These are phyloP conservation scores for Taeniopygia guttata DNA, from an alignment of 2,797 vertebrate genomes.

Conservation along the genomic window DNA sequence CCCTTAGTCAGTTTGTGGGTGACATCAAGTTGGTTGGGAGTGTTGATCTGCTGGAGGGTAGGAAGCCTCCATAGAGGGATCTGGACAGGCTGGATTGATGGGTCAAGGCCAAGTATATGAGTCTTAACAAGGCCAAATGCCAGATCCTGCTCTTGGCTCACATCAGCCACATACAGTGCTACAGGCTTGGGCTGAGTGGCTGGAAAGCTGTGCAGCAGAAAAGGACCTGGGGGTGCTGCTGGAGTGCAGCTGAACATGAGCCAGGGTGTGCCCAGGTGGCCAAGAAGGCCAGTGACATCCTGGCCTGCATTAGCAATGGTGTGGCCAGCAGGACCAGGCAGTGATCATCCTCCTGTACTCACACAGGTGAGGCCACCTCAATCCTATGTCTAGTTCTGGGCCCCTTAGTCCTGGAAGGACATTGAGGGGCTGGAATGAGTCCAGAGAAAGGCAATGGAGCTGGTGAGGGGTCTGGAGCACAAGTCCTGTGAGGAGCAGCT, in stretches of 20 bases:
- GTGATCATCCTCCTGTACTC: rapidly evolving
- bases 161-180: background rate
- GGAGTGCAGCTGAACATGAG: background rate
- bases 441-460: rapidly evolving
- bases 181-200: background rate
- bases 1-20: background rate
- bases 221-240: background rate
- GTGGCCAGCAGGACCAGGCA: background rate
- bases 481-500: background rate
- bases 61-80: background rate
- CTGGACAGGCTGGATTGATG: background rate
- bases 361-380: background rate
- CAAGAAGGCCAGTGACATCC: background rate
- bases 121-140: background rate
- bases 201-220: background rate
- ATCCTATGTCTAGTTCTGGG: background rate
- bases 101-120: background rate
- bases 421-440: rapidly evolving
- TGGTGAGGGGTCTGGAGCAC: background rate
- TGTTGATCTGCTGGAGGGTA: background rate
- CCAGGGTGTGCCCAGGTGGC: background rate
- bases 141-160: background rate
- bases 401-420: background rate
- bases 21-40: background rate
- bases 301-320: rapidly evolving